phyloP scores from a whole-genome alignment of 1,140 invertebrate genomes.

The Apolygus lucorum region DNA sequence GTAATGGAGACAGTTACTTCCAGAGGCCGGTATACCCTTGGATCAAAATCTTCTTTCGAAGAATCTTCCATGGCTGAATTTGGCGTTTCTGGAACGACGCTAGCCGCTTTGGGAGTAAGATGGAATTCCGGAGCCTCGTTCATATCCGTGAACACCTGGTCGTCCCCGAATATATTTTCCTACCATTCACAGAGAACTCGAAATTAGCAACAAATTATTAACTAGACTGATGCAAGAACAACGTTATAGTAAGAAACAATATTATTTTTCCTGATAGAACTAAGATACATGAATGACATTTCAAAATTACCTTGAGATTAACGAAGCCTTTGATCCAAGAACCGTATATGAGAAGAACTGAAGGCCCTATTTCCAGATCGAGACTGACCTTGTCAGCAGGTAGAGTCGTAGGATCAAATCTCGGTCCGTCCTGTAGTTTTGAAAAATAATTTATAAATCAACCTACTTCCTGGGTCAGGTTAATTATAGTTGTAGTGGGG shows the following conservation, averaged over 20 bases:
- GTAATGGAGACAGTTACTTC: constrained; percentile 89
- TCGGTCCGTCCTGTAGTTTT: constrained; percentile 46
- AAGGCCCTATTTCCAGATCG: constrained; percentile 88
- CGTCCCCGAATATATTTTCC: constrained; percentile 94
- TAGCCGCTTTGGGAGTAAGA: constrained; percentile 20
- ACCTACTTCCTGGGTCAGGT: too few species aligned
- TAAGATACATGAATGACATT: not conserved
- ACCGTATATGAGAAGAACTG: constrained; percentile 79
- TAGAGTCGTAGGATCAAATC: constrained; percentile 79
- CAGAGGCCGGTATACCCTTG: constrained; percentile 74
- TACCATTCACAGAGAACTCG: too few species aligned
- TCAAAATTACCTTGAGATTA: constrained; percentile 59
- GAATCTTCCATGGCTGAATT: constrained; percentile 45
- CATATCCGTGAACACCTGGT: constrained; percentile 90
- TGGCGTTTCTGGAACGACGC: constrained; percentile 43
- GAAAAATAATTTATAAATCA: too few species aligned
- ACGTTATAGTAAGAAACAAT: too few species aligned
- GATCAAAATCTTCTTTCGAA: constrained; percentile 62
- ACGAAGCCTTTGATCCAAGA: constrained; percentile 80
- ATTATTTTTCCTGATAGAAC: too few species aligned
- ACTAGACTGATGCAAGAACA: too few species aligned
- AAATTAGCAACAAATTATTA: too few species aligned
- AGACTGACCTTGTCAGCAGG: constrained; percentile 78
- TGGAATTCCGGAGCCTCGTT: constrained; percentile 33
- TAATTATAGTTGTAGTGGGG: too few species aligned